Conservation (phyloP, 2,113 vertebrate genomes). For the Eretmodus cyanostictus region DNA sequence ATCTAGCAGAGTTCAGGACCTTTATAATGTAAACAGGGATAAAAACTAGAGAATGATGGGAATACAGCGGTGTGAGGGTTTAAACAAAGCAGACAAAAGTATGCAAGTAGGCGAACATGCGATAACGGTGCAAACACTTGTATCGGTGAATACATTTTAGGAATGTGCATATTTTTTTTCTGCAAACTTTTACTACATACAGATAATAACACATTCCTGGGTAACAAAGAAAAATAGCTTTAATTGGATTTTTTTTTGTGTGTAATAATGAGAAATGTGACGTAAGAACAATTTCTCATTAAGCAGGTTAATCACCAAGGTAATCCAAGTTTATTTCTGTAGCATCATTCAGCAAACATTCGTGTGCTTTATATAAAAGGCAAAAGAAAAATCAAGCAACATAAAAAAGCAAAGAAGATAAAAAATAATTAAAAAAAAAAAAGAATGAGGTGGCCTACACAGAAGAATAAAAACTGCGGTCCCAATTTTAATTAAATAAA, state of each 20-base stretch:
- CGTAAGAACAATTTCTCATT: neutral
- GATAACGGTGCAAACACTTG: neutral
- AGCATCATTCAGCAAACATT: neutral
- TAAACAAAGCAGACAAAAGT: neutral
- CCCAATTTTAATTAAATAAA: neutral
- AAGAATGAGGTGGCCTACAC: neutral
- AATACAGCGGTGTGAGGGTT: neutral
- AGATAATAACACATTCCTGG: neutral
- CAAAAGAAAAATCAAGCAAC: neutral
- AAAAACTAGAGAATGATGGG: neutral
- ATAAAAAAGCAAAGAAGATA: neutral
- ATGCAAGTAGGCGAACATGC: neutral
- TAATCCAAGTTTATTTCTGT: neutral
- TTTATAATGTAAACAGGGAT: constrained; percentile 3
- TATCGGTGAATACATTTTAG: neutral
- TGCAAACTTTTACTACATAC: neutral
- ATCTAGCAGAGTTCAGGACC: constrained; percentile 18
- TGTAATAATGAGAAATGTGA: neutral
- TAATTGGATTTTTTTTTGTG: neutral
- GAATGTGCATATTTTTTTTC: neutral
- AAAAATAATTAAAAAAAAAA: rapidly evolving
- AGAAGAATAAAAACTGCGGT: neutral
- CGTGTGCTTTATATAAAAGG: neutral
- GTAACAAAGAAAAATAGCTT: neutral
- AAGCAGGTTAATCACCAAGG: neutral